These are phyloP conservation scores for Netelia inedita DNA, from an alignment of 2,888 invertebrate genomes.

Conservation along the genomic window DNA sequence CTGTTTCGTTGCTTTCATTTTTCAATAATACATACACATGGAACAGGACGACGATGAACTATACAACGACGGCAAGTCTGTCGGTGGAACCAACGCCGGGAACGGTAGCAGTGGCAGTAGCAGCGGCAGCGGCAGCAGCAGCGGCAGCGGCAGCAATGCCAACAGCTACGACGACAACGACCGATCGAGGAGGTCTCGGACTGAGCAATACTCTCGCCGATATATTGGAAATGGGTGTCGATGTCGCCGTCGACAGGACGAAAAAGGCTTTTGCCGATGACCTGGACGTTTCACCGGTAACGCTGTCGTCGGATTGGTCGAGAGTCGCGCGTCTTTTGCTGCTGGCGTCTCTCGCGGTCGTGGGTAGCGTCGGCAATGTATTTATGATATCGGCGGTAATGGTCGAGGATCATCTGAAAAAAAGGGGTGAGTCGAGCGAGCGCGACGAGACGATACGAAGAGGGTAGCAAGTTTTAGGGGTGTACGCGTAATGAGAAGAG, in stretches of 20 bases:
- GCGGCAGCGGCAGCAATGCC: conserved; percentile 41
- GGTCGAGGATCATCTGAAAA: conserved; percentile 90
- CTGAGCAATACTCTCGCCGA: conserved; percentile 73
- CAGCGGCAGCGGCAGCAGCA: conserved; percentile 38
- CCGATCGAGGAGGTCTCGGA: conserved; percentile 60
- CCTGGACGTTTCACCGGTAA: conserved; percentile 88
- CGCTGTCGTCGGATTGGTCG: conserved; percentile 89
- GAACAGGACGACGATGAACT: conserved; percentile 71
- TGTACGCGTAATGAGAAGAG: no score
- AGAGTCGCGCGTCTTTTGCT: conserved; percentile 89
- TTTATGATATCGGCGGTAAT: conserved; percentile 92
- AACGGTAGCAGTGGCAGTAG: conserved; percentile 33
- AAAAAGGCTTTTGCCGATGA: conserved; percentile 74
- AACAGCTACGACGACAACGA: conserved; percentile 66
- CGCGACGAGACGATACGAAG: no score
- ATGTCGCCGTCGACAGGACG: conserved; percentile 75
- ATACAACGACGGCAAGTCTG: conserved; percentile 64
- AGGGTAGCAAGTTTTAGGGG: no score
- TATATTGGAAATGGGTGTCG: conserved; percentile 74
- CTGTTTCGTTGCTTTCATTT: background rate
- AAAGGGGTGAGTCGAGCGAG: conserved; percentile 86
- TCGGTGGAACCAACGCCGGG: conserved; percentile 44
- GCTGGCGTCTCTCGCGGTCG: conserved; percentile 88
- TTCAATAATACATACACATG: background rate
- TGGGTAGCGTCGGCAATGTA: conserved; percentile 91